A percentile compares a stretch with the other conserved stretches of the same genome.
phyloP scores from a whole-genome alignment of 2,113 vertebrate species.

The Thunnus maccoyii region DNA sequence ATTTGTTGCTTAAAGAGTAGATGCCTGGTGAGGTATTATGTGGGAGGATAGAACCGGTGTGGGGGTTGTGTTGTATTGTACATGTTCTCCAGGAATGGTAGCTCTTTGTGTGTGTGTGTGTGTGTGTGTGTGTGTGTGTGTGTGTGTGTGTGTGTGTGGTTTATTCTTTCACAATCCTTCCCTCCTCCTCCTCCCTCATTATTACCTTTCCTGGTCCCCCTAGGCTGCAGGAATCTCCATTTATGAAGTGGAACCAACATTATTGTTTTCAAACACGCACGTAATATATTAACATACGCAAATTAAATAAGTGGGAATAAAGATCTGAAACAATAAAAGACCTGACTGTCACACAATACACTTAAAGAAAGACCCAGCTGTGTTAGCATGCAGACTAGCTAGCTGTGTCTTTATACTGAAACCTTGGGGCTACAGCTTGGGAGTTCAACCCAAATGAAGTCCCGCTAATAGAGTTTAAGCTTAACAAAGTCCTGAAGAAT shows the following conservation, averaged over 20 bases:
- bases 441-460: conserved; percentile 61
- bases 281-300: conserved; percentile 37
- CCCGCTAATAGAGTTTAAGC: conserved; percentile 55
- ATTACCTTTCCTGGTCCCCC: conserved; percentile 55
- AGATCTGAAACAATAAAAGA: conserved; percentile 18
- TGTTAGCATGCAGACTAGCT: conserved; percentile 25
- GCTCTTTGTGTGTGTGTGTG: conserved; percentile 66
- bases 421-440: conserved; percentile 40
- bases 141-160: conserved; percentile 21
- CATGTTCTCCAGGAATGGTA: conserved; percentile 68
- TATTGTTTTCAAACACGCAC: conserved; percentile 39
- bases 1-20: conserved; percentile 78
- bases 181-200: conserved; percentile 51
- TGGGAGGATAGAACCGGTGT: conserved; percentile 67
- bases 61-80: conserved; percentile 76
- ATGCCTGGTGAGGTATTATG: conserved; percentile 78
- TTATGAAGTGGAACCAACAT: conserved; percentile 46
- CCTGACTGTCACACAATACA: background rate
- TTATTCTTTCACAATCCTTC: conserved; percentile 59
- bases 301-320: conserved; percentile 24
- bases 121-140: conserved; percentile 27
- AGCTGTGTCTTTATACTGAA: conserved; percentile 5
- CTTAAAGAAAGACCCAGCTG: background rate
- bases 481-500: conserved; percentile 60
- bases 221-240: conserved; percentile 53